Evolutionary conservation across 2,888 invertebrate genomes (phyloP).

Genomic region (Campopleginae sp.): DNA sequence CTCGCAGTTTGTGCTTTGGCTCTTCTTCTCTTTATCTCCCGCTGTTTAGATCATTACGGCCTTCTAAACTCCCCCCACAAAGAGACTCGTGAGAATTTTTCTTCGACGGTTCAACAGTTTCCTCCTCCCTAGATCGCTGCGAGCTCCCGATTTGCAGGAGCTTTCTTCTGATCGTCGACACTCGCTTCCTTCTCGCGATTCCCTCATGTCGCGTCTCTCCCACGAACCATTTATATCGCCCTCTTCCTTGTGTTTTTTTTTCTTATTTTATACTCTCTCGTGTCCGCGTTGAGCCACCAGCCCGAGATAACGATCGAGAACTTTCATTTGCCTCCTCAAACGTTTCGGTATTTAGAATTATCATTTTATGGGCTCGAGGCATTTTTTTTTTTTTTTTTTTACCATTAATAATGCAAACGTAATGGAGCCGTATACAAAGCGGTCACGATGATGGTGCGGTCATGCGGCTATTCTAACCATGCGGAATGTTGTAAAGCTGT

Average conservation of each 20-base stretch:
- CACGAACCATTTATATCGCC: conserved; percentile 58
- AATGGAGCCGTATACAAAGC: neutral
- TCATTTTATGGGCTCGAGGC: conserved; percentile 77
- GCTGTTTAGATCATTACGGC: conserved; percentile 31
- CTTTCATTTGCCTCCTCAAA: neutral
- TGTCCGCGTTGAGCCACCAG: conserved; percentile 33
- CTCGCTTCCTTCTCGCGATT: conserved; percentile 28
- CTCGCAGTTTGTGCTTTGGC: conserved; percentile 74
- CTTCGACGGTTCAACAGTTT: conserved; percentile 20
- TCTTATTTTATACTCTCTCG: conserved; percentile 42
- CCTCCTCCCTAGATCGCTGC: no score
- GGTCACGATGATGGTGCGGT: neutral
- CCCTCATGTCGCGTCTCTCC: conserved; percentile 33
- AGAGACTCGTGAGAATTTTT: conserved; percentile 53
- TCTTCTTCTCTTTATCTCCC: conserved; percentile 59
- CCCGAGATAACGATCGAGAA: conserved; percentile 68
- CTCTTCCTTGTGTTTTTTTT: conserved; percentile 10
- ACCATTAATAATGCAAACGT: conserved; percentile 33
- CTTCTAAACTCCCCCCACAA: conserved; percentile 44
- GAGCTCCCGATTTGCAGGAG: neutral
- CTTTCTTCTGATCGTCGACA: conserved; percentile 37
- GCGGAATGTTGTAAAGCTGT: neutral
- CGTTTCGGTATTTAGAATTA: conserved; percentile 3
- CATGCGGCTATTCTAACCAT: neutral
- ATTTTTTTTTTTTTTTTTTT: conserved; percentile 49